Conservation (phyloP, 1,140 invertebrate genomes). For the Drosophila nasuta region DNA sequence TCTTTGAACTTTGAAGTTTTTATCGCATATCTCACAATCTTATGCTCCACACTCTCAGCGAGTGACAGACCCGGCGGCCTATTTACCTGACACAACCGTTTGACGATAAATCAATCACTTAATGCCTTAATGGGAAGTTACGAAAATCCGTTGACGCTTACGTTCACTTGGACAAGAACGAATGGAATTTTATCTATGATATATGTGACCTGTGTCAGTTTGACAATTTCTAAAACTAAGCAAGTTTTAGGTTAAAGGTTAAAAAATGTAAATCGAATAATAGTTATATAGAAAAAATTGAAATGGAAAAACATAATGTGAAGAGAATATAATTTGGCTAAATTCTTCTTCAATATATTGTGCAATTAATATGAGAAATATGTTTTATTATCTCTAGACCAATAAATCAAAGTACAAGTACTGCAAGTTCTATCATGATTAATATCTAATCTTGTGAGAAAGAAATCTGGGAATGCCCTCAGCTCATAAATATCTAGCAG, state of each 20-base stretch:
- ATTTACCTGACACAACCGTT: constrained; percentile 2
- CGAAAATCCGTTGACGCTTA: constrained; percentile 17
- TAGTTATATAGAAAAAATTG: background rate
- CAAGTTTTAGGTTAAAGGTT: background rate
- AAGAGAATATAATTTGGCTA: too few species aligned
- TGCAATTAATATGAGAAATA: too few species aligned
- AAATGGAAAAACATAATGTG: background rate
- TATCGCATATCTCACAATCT: constrained; percentile 11
- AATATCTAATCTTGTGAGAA: constrained; percentile 16
- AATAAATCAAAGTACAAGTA: background rate
- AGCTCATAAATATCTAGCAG: constrained; percentile 22
- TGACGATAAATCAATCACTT: constrained; percentile 49
- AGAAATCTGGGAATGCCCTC: constrained; percentile 3
- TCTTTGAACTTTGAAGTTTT: constrained; percentile 54
- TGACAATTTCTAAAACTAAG: background rate
- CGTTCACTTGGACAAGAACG: constrained; percentile 11
- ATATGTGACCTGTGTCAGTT: background rate
- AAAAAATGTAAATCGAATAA: too few species aligned
- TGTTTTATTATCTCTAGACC: too few species aligned
- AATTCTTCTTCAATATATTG: too few species aligned
- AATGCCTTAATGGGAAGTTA: constrained; percentile 38
- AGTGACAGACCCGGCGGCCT: constrained; percentile 12
- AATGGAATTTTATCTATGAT: constrained; percentile 51
- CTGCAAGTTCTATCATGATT: background rate
- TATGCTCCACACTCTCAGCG: background rate